phyloP scores from a whole-genome alignment of 2,888 invertebrate genomes.

The Nomada fucata region DNA sequence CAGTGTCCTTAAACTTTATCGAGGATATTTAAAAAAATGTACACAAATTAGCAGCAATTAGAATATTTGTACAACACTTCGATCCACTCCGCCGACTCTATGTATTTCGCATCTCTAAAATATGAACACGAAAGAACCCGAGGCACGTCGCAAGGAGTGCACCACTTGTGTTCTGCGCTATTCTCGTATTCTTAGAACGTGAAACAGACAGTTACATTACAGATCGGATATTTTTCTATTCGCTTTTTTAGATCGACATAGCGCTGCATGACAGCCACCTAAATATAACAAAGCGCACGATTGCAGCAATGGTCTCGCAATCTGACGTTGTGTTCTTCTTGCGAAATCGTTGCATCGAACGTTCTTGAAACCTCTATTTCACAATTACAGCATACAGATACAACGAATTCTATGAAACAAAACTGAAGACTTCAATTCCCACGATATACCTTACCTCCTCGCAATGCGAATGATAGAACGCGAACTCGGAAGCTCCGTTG shows the following conservation, averaged over 20 bases:
- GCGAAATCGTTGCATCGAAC: not conserved
- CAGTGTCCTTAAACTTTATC: too few species aligned
- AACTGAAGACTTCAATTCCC: too few species aligned
- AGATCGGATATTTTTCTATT: conserved; percentile 57
- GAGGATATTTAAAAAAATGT: too few species aligned
- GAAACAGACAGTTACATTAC: conserved; percentile 13
- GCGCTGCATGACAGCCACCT: conserved; percentile 26
- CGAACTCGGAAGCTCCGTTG: not conserved
- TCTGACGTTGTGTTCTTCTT: not conserved
- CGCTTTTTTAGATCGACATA: conserved; percentile 30
- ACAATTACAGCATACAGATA: too few species aligned
- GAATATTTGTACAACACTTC: not conserved
- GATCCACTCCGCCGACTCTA: not conserved
- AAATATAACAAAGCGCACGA: conserved; percentile 10
- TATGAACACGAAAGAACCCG: not conserved
- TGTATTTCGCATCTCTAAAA: not conserved
- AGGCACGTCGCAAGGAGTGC: not conserved
- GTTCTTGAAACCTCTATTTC: not conserved
- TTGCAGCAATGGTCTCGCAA: conserved; percentile 21
- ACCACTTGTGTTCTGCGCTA: conserved; percentile 27
- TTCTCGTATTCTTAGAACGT: conserved; percentile 20
- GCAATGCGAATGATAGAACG: not conserved
- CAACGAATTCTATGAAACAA: too few species aligned
- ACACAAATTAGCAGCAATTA: too few species aligned
- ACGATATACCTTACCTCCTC: too few species aligned